Conservation (phyloP, 2,888 invertebrate genomes). For the Argynnis bischoffii region DNA sequence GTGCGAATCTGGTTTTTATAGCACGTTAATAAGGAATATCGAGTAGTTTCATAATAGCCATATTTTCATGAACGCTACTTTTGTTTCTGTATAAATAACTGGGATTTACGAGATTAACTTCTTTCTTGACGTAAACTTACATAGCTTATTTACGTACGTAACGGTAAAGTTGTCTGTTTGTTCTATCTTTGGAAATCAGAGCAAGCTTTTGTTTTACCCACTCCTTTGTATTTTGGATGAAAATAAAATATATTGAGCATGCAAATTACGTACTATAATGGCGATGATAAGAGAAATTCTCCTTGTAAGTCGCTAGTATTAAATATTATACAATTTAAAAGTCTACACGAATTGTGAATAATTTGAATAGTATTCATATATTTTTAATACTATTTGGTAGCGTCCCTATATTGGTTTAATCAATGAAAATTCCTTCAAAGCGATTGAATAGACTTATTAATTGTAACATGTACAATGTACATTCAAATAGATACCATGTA, state of each 20-base stretch:
- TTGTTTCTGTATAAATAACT: constrained; percentile 19
- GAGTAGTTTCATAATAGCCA: constrained; percentile 4
- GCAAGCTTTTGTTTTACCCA: constrained; percentile 22
- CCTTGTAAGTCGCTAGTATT: too few species aligned
- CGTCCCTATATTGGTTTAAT: too few species aligned
- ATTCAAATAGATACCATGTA: not conserved
- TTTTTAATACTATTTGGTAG: too few species aligned
- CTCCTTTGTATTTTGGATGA: not conserved
- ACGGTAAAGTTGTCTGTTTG: constrained; percentile 10
- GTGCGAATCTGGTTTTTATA: constrained; percentile 27
- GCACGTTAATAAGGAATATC: constrained; percentile 25
- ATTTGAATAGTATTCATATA: too few species aligned
- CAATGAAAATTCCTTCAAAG: too few species aligned
- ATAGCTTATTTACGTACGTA: constrained; percentile 22
- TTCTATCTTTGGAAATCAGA: constrained; percentile 26
- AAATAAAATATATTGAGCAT: not conserved
- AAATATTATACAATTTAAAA: too few species aligned
- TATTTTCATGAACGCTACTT: constrained; percentile 18
- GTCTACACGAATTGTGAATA: too few species aligned
- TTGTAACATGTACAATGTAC: too few species aligned
- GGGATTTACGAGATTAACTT: constrained; percentile 21
- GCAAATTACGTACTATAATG: constrained; percentile 3
- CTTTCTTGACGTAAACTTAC: constrained; percentile 14
- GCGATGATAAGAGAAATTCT: constrained; percentile 14
- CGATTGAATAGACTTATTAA: too few species aligned